Percentiles rank a stretch among this genome's conserved stretches.
phyloP scores from a whole-genome alignment of 2,113 vertebrate genomes.

The Antigone vipio region DNA sequence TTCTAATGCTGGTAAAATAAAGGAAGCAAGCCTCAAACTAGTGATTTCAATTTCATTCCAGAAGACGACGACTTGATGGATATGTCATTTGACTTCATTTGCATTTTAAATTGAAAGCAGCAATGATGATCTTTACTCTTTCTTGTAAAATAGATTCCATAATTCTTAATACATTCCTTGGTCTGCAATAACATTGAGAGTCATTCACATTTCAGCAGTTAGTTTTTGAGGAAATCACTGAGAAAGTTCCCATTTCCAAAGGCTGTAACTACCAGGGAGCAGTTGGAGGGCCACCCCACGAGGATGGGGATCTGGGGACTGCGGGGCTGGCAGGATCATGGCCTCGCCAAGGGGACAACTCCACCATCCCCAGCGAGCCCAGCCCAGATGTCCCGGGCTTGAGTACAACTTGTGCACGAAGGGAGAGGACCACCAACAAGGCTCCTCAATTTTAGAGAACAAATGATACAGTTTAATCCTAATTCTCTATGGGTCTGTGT shows the following conservation, averaged over 20 bases:
- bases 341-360: background rate
- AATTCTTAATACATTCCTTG: background rate
- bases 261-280: background rate
- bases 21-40: background rate
- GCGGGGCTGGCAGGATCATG: background rate
- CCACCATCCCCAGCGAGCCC: accelerated
- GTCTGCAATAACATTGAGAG: background rate
- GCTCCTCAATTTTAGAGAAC: background rate
- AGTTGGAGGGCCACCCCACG: background rate
- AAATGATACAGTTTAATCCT: background rate
- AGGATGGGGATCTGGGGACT: background rate
- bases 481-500: background rate
- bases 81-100: background rate
- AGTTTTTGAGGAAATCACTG: background rate
- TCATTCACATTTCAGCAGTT: background rate
- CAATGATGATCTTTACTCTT: background rate
- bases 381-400: background rate
- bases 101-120: background rate
- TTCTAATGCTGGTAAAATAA: background rate
- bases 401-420: background rate
- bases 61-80: background rate
- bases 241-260: background rate
- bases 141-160: background rate
- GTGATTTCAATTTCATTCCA: background rate
- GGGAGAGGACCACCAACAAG: background rate